These are phyloP conservation scores for Procavia capensis DNA, from an alignment of 2,113 vertebrate species.

Conservation along the genomic window DNA sequence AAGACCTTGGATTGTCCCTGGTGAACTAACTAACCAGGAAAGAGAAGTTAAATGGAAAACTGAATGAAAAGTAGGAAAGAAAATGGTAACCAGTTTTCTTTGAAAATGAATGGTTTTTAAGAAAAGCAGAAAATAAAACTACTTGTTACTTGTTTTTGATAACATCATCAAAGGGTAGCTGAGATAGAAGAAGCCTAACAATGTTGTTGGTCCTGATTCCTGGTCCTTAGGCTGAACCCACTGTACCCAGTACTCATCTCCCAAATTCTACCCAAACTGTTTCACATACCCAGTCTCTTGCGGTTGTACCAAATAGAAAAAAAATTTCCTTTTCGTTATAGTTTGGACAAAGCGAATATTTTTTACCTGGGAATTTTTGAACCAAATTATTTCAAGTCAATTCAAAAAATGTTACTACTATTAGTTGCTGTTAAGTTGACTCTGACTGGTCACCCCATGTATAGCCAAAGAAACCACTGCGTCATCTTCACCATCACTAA, in stretches of 20 bases:
- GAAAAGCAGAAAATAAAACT: neutral
- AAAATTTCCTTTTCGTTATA: neutral
- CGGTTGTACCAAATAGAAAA: neutral
- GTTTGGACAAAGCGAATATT: neutral
- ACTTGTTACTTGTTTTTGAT: neutral
- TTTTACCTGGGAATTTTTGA: neutral
- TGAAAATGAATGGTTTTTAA: neutral
- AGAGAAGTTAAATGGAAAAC: neutral
- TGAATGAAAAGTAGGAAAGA: neutral
- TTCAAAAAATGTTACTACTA: neutral
- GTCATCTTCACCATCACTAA: too few species aligned
- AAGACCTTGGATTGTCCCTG: constrained; percentile 36
- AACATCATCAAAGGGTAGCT: neutral
- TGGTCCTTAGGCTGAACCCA: neutral
- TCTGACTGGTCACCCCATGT: neutral
- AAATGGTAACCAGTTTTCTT: constrained; percentile 5
- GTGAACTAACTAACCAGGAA: constrained; percentile 36
- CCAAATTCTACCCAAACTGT: neutral
- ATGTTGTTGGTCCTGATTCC: neutral
- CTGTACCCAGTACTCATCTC: neutral
- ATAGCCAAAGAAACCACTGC: too few species aligned
- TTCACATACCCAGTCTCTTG: neutral
- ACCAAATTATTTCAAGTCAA: neutral
- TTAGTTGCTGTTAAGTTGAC: neutral
- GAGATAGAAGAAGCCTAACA: neutral